These are phyloP conservation scores for Phalanger gymnotis DNA, from an alignment of 2,797 vertebrate species.

Conservation along the genomic window DNA sequence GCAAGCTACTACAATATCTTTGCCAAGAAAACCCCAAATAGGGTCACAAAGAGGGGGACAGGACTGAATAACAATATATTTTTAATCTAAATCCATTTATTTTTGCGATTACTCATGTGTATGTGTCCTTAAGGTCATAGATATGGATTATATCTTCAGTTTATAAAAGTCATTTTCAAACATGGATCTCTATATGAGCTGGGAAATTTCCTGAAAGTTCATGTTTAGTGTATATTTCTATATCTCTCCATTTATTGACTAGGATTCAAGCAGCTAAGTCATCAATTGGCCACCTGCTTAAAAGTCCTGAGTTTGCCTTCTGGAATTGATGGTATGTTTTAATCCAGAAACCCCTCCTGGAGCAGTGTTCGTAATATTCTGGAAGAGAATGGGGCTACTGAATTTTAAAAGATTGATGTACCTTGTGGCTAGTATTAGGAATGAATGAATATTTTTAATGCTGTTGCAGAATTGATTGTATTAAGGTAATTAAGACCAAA, in stretches of 20 bases:
- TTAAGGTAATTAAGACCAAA: background rate
- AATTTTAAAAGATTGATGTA: no score
- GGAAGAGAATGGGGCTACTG: background rate
- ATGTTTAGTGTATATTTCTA: background rate
- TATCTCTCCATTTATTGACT: background rate
- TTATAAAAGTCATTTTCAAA: background rate
- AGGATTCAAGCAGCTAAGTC: background rate
- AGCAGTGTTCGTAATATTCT: background rate
- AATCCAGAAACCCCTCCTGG: background rate
- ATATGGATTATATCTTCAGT: background rate
- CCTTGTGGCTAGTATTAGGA: background rate
- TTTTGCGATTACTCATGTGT: background rate
- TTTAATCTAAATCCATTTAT: background rate
- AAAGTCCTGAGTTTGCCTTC: background rate
- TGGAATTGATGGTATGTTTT: background rate
- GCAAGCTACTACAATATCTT: background rate
- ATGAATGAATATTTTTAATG: background rate
- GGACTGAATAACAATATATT: background rate
- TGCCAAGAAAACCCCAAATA: background rate
- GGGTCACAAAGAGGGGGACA: background rate
- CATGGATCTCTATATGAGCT: background rate
- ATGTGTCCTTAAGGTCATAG: background rate
- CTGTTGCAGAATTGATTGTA: background rate
- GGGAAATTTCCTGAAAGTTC: background rate
- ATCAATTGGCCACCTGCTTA: background rate